These are phyloP conservation scores for Rhabdornis inornatus DNA, from an alignment of 2,113 vertebrate species.

Conservation along the genomic window DNA sequence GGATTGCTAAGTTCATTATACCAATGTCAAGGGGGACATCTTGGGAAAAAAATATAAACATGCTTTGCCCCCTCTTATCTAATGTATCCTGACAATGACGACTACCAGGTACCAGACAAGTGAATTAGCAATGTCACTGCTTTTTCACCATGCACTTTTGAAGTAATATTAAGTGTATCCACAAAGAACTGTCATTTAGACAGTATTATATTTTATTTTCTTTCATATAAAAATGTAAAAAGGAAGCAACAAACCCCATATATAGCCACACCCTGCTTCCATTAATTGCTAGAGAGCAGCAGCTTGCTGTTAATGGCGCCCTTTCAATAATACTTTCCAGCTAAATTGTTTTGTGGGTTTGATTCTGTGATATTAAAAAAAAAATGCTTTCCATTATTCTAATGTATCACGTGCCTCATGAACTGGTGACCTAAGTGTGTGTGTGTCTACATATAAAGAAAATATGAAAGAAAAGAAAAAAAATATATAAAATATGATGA, in stretches of 20 bases:
- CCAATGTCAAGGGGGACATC: conserved; percentile 79
- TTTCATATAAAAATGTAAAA: conserved; percentile 64
- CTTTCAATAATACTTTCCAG: conserved; percentile 93
- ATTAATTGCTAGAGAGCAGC: conserved; percentile 86
- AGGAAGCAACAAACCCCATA: conserved; percentile 67
- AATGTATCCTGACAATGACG: conserved; percentile 19
- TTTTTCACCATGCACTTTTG: neutral
- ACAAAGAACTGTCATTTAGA: conserved; percentile 8
- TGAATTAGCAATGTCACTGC: neutral
- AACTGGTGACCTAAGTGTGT: conserved; percentile 86
- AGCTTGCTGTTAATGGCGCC: conserved; percentile 89
- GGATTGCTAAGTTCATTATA: conserved; percentile 73
- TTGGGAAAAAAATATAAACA: conserved; percentile 70
- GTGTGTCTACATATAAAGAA: conserved; percentile 82
- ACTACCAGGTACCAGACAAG: conserved; percentile 2
- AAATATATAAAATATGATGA: conserved; percentile 96
- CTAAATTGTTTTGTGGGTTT: conserved; percentile 97
- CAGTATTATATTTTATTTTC: conserved; percentile 53
- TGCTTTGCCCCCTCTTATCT: conserved; percentile 73
- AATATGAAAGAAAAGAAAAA: conserved; percentile 85
- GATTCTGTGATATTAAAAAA: conserved; percentile 93
- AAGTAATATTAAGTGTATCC: neutral
- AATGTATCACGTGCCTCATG: conserved; percentile 90
- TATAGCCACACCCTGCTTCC: conserved; percentile 89
- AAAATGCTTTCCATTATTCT: conserved; percentile 95